Evolutionary conservation across 2,113 vertebrate species (phyloP).

Genomic region (Entelurus aequoreus): DNA sequence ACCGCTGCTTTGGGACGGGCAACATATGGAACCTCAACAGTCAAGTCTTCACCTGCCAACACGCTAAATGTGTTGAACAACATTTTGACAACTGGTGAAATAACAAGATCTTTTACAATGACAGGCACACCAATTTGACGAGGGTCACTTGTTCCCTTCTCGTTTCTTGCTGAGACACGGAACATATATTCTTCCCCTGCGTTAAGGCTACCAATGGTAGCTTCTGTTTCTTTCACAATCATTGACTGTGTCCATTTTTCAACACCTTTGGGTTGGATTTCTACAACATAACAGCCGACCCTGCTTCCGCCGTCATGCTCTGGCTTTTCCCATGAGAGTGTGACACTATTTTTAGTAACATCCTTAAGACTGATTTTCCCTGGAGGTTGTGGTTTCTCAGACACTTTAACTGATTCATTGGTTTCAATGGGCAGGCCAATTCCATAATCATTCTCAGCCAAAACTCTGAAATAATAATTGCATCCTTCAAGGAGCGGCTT

Average conservation of each 20-base stretch:
- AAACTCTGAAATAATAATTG: conserved; percentile 96
- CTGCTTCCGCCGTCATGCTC: conserved; percentile 96
- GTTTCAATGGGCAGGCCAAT: conserved; percentile 93
- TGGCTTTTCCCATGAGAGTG: conserved; percentile 92
- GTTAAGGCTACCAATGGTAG: conserved; percentile 83
- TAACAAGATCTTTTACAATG: conserved; percentile 93
- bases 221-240: conserved; percentile 90
- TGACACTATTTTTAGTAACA: conserved; percentile 90
- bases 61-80: conserved; percentile 93
- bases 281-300: conserved; percentile 92
- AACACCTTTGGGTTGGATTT: conserved; percentile 93
- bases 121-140: conserved; percentile 93
- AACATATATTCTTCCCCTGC: conserved; percentile 96
- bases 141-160: conserved; percentile 95
- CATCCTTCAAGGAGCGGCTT: conserved; percentile 90
- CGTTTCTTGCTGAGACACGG: conserved; percentile 93
- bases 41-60: conserved; percentile 91
- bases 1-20: conserved; percentile 86
- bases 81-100: conserved; percentile 87
- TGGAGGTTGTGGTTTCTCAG: conserved; percentile 94
- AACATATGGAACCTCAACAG: conserved; percentile 87
- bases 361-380: conserved; percentile 90
- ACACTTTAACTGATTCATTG: conserved; percentile 89
- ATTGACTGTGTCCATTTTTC: conserved; percentile 89
- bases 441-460: conserved; percentile 97